A percentile compares a stretch with the other conserved stretches of the same genome.
phyloP scores from a whole-genome alignment of 1,140 invertebrate species.

The Pogonomyrmex barbatus region DNA sequence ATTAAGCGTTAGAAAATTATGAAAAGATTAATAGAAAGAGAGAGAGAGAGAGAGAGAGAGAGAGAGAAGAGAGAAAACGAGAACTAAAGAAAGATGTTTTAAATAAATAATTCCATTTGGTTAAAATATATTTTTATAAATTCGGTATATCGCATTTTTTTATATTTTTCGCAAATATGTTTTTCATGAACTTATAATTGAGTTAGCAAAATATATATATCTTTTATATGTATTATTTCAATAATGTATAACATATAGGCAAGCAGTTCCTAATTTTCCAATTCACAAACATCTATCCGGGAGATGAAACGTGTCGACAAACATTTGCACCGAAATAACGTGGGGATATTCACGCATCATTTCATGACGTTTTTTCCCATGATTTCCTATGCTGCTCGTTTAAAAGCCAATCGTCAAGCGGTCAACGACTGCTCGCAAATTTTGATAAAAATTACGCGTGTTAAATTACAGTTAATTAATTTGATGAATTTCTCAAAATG shows the following conservation, averaged over 20 bases:
- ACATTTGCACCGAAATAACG: conserved; percentile 19
- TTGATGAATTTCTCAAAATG: neutral
- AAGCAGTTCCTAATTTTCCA: conserved; percentile 31
- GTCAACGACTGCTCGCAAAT: neutral
- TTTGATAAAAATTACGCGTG: neutral
- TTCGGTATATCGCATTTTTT: neutral
- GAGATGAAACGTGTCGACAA: conserved; percentile 30
- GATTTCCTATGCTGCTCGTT: neutral
- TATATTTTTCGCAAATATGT: conserved; percentile 27
- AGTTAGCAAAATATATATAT: neutral
- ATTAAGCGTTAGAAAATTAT: neutral
- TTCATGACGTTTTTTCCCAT: neutral
- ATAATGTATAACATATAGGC: neutral
- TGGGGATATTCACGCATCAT: conserved; percentile 13
- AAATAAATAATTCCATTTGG: conserved; percentile 11
- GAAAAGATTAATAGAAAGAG: neutral
- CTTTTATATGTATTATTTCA: conserved; percentile 24
- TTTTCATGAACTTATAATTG: conserved; percentile 25
- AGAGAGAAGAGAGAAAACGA: neutral
- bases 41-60: neutral
- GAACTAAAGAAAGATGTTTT: neutral
- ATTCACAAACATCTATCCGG: conserved; percentile 26
- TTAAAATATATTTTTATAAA: neutral
- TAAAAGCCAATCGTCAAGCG: conserved; percentile 4
- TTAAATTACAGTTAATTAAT: conserved; percentile 23